A percentile compares a stretch with the other conserved stretches of the same genome.
Evolutionary conservation across 2,888 invertebrate genomes (phyloP).

Genomic region (Acanthococcus lagerstroemiae): DNA sequence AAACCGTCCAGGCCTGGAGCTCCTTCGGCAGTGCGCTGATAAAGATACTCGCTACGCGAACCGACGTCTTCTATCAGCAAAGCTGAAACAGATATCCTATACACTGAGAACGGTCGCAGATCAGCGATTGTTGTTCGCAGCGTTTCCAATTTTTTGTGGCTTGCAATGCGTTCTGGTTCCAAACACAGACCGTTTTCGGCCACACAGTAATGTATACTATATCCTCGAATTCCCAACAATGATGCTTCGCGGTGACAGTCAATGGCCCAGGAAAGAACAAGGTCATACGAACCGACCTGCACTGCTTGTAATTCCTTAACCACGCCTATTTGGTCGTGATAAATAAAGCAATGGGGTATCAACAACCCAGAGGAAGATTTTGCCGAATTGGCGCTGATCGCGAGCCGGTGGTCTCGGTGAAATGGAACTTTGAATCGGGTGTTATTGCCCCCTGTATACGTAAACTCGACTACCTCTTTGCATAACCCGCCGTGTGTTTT

Average conservation of each 20-base stretch:
- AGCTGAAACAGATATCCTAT: not conserved
- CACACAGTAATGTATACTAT: not conserved
- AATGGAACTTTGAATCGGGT: too few relatives aligned
- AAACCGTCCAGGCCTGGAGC: not conserved
- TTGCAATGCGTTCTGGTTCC: too few relatives aligned
- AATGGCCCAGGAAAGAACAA: too few relatives aligned
- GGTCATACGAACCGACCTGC: too few relatives aligned
- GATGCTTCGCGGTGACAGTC: too few relatives aligned
- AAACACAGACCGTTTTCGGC: not conserved
- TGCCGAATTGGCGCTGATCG: slow-evolving; percentile 65
- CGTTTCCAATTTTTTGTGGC: not conserved
- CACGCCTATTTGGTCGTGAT: too few relatives aligned
- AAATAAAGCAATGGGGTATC: too few relatives aligned
- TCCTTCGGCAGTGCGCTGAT: not conserved
- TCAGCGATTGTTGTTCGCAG: slow-evolving; percentile 1
- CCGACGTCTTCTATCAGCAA: slow-evolving; percentile 4
- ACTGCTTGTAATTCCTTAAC: too few relatives aligned
- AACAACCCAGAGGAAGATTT: slow-evolving; percentile 68
- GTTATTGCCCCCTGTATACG: slow-evolving; percentile 52
- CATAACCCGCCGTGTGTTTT: slow-evolving; percentile 48
- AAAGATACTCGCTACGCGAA: slow-evolving; percentile 1
- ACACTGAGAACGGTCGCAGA: slow-evolving; percentile 1
- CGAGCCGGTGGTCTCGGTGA: slow-evolving; percentile 70
- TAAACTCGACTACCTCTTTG: too few relatives aligned
- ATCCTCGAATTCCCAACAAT: slow-evolving; percentile 42